A percentile compares a stretch with the other conserved stretches of the same genome.
Conservation (phyloP, 2,113 vertebrate genomes). For the Datnioides undecimradiatus region DNA sequence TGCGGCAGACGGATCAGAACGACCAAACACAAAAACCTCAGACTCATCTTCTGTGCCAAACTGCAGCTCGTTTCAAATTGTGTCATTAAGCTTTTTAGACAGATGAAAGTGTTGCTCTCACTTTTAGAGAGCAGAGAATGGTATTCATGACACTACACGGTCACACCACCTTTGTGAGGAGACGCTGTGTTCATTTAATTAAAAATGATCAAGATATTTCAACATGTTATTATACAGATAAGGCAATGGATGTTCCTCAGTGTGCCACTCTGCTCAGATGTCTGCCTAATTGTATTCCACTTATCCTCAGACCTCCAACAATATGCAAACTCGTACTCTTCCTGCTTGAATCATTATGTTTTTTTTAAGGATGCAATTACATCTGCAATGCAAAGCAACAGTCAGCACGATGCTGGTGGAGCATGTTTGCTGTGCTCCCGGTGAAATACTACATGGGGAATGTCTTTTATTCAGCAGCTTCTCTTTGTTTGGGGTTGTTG, state of each 20-base stretch:
- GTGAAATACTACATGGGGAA: constrained; percentile 47
- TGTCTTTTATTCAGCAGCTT: constrained; percentile 49
- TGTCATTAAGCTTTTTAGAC: neutral
- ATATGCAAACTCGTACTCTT: constrained; percentile 9
- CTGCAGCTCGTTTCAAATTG: constrained; percentile 7
- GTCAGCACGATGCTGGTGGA: neutral
- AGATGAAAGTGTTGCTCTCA: neutral
- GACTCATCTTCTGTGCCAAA: neutral
- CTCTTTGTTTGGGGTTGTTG: constrained; percentile 59
- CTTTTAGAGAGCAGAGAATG: constrained; percentile 7
- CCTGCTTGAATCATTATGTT: constrained; percentile 27
- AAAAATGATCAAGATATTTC: constrained; percentile 11
- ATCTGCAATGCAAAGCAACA: constrained; percentile 51
- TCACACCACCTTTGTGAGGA: neutral
- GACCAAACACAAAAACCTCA: neutral
- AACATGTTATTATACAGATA: neutral
- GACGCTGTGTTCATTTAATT: neutral
- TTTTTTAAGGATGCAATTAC: constrained; percentile 54
- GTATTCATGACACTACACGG: neutral
- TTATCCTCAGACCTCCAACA: constrained; percentile 39
- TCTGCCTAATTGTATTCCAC: constrained; percentile 25
- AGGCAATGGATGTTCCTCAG: neutral
- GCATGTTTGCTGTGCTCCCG: constrained; percentile 4
- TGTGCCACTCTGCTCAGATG: constrained; percentile 8
- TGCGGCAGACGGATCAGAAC: constrained; percentile 1